Conservation (phyloP, 1,140 invertebrate species). For the Polypedilum pembai region DNA sequence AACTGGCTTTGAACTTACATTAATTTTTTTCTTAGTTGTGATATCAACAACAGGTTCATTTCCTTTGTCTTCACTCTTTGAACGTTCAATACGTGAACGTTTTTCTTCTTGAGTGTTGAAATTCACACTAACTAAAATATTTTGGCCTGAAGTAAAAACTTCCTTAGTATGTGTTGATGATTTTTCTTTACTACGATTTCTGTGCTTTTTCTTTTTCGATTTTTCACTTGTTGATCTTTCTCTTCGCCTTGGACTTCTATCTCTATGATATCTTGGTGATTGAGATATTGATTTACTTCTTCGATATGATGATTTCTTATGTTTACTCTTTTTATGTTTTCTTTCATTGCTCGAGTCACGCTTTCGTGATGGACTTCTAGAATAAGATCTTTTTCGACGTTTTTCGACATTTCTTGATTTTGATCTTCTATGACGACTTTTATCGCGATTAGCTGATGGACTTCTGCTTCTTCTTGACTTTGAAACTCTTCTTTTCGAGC, state of each 20-base stretch:
- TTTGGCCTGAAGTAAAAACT: conserved; percentile 84
- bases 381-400: background rate
- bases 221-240: conserved; percentile 34
- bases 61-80: conserved; percentile 30
- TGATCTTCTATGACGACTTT: background rate
- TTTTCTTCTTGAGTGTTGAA: conserved; percentile 53
- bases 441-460: background rate
- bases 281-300: background rate
- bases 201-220: conserved; percentile 30
- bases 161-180: conserved; percentile 65
- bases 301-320: background rate
- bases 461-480: conserved; percentile 33
- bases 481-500: conserved; percentile 35
- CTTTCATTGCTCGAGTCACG: background rate
- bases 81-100: background rate
- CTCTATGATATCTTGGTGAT: background rate
- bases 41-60: background rate
- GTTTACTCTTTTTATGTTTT: background rate
- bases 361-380: background rate
- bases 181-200: conserved; percentile 48
- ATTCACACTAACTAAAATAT: conserved; percentile 84
- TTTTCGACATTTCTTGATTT: conserved; percentile 6
- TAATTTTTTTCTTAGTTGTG: conserved; percentile 39
- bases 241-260: conserved; percentile 34
- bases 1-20: conserved; percentile 54